Base-by-base conservation (phyloP, 2,113 vertebrate species). In the Cygnus buccinator region DNA sequence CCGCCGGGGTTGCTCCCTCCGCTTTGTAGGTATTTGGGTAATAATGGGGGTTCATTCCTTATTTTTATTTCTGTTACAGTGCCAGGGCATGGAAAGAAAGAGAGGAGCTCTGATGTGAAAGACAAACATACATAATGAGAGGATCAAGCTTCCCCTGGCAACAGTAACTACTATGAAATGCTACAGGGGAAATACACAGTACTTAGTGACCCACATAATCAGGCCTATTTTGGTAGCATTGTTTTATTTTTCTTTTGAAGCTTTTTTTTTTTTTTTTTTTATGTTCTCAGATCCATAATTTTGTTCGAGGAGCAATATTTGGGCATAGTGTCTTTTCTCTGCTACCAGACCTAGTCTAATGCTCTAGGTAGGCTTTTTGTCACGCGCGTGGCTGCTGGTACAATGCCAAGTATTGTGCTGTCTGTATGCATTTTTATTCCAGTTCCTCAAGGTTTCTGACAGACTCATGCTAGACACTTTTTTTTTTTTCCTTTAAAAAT, bases 21-120 rank as follows among this genome's bases (percentile, higher is more conserved):
- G 96, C 97, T 98, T 98, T 98, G 98, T 98, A 98, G 98, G 98
- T 98, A 98, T 98, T 98, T 98, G 97, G 97, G 97, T 97, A 97
- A 98, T 97, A 98, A 98, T 97, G 94, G 97, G 93, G 94, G 70
- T 95, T 97, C 96, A 94, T 97, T 97, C 97, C 97, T 97, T 97
- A 97, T 98, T 98, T 98, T 98, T 97, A 97, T 98, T 98, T 98
- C 97, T 95, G 96, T 97, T 98, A 98, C 98, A 98, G 98, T 98
- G 98, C 96, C 10, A 55, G 95, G 94, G 91, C 93, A 96, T 85
- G 94, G 84, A 94, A 94, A 98, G 97, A 98, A 97, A 97, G 95
- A 93, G 91, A 83, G 87, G 93, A 95, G 94, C 97, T 98, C 94
- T 96, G 96, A 98, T 98, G 98, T 98, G 98, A 98, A 98, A 98